phyloP scores from a whole-genome alignment of 1,140 invertebrate species.

The Nephila pilipes region DNA sequence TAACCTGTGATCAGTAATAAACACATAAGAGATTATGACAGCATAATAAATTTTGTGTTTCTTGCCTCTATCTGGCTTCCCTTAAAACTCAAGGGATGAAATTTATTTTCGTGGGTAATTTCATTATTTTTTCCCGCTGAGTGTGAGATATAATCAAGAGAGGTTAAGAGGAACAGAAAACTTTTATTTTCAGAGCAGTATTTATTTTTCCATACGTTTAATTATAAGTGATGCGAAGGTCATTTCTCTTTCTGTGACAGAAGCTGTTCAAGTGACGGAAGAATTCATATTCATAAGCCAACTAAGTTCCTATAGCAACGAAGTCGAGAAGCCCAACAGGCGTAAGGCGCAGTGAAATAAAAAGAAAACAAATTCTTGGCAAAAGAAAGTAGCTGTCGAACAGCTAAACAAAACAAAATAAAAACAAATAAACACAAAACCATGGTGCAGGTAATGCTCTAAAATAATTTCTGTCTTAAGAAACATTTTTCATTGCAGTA shows the following conservation, averaged over 20 bases:
- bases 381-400: slow-evolving; percentile 14
- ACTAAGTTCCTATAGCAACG: slow-evolving; percentile 66
- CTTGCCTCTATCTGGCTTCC: background rate
- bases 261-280: slow-evolving; percentile 72
- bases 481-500: too few relatives aligned
- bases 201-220: slow-evolving; percentile 20
- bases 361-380: background rate
- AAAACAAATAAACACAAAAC: background rate
- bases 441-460: background rate
- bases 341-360: slow-evolving; percentile 47
- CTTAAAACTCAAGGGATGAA: background rate
- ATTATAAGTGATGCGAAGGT: slow-evolving; percentile 26
- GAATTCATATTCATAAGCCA: slow-evolving; percentile 75
- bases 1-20: background rate
- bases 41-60: background rate
- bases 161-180: background rate
- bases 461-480: background rate
- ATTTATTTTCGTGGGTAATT: background rate
- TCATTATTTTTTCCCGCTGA: background rate
- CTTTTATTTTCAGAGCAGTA: background rate
- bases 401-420: background rate
- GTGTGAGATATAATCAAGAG: background rate
- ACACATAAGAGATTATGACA: background rate
- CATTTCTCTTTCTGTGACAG: slow-evolving; percentile 60
- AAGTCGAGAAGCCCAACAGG: slow-evolving; percentile 62